These are phyloP conservation scores for Acanthisitta chloris DNA, from an alignment of 2,113 vertebrate species.

Conservation along the genomic window DNA sequence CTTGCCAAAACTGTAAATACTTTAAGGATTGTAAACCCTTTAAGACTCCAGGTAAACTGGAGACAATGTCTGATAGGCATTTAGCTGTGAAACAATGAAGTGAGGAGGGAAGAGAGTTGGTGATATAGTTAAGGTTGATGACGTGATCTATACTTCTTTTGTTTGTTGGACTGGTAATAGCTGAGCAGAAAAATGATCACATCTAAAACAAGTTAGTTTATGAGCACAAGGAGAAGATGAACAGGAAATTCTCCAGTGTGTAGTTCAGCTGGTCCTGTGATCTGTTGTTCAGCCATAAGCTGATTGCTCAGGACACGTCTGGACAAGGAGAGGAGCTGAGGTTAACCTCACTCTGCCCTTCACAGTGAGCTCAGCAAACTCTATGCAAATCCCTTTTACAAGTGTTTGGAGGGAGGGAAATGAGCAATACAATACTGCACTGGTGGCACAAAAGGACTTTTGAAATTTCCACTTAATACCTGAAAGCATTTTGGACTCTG, in stretches of 20 bases:
- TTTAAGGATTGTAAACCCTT: no score
- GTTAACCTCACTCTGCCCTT: neutral
- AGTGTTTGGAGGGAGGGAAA: neutral
- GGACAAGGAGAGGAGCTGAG: slow-evolving; percentile 35
- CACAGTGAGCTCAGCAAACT: slow-evolving; percentile 20
- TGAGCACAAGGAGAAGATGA: neutral
- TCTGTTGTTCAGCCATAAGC: slow-evolving; percentile 1
- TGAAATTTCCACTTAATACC: slow-evolving; percentile 17
- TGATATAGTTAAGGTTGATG: neutral
- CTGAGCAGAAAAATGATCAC: neutral
- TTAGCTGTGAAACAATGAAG: neutral
- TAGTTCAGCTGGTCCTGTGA: neutral
- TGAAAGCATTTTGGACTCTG: neutral
- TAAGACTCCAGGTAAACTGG: neutral
- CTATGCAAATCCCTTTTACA: slow-evolving; percentile 28
- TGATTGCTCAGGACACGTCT: neutral
- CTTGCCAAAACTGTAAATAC: no score
- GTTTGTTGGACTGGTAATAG: neutral
- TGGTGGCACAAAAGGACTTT: slow-evolving; percentile 6
- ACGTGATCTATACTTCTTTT: neutral
- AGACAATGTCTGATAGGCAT: neutral
- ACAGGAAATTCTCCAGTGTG: neutral
- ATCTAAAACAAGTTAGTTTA: neutral
- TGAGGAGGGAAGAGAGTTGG: neutral
- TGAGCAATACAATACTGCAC: neutral